phyloP scores from a whole-genome alignment of 2,113 vertebrate genomes.

The Pogonocichla stellata region DNA sequence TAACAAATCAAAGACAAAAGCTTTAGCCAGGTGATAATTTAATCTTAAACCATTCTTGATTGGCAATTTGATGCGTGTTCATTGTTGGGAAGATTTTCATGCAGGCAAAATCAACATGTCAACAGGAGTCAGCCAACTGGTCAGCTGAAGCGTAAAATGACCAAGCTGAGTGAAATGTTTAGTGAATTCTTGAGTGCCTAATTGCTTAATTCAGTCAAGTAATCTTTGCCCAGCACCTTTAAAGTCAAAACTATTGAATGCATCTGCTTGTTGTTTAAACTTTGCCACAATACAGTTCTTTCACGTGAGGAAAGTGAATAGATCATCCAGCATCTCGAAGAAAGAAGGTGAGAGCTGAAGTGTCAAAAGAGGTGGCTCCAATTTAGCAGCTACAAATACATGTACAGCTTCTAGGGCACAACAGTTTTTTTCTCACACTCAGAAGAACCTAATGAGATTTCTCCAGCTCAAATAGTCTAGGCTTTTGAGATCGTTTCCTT shows the following conservation, averaged over 20 bases:
- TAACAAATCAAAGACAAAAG: constrained; percentile 3
- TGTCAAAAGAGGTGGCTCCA: neutral
- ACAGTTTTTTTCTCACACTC: neutral
- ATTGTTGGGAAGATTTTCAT: neutral
- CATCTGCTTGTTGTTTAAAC: neutral
- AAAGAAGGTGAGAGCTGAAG: neutral
- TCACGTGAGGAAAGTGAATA: neutral
- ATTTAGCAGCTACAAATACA: neutral
- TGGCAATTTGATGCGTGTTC: neutral
- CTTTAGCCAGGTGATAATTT: neutral
- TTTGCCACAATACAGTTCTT: neutral
- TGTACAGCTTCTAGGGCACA: fast-evolving
- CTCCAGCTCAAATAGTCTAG: neutral
- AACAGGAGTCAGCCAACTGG: neutral
- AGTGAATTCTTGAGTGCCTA: neutral
- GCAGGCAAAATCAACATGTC: neutral
- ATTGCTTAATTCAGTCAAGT: neutral
- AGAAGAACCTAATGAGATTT: neutral
- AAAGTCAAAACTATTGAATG: neutral
- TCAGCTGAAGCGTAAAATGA: neutral
- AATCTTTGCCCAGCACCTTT: neutral
- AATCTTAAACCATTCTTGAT: constrained; percentile 1
- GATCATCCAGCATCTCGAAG: neutral
- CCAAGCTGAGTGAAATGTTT: neutral
- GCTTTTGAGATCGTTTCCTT: neutral